These are phyloP conservation scores for Platysteira castanea DNA, from an alignment of 2,113 vertebrate species.

Conservation along the genomic window DNA sequence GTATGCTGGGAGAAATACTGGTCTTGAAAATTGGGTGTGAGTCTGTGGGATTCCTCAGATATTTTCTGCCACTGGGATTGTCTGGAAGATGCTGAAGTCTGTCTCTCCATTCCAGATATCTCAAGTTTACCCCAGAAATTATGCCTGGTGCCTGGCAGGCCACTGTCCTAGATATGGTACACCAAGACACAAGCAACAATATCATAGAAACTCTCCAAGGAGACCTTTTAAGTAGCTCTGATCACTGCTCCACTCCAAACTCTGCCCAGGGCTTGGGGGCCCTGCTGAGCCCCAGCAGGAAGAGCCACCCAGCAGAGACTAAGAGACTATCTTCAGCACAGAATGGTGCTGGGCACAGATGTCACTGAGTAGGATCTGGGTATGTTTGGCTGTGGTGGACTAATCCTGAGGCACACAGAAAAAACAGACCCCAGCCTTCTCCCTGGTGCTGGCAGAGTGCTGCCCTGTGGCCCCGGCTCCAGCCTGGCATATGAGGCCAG, in stretches of 20 bases:
- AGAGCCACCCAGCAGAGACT: not conserved
- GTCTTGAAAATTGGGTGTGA: constrained; percentile 24
- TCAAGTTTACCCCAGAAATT: not conserved
- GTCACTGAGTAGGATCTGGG: not conserved
- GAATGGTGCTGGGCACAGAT: not conserved
- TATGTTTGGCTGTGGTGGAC: not conserved
- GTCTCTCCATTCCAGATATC: not conserved
- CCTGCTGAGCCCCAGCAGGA: not conserved
- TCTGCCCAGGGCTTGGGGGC: not conserved
- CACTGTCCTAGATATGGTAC: not conserved
- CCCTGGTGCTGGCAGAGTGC: not conserved
- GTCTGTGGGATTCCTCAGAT: constrained; percentile 42
- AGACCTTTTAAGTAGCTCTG: not conserved
- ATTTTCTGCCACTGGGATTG: not conserved
- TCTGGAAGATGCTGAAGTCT: not conserved
- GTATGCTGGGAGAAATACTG: constrained; percentile 43
- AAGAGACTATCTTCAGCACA: not conserved
- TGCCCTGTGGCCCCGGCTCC: not conserved
- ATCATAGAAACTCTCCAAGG: not conserved
- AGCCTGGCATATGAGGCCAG: not conserved
- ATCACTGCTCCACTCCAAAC: not conserved
- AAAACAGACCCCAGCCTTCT: not conserved
- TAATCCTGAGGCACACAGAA: not conserved
- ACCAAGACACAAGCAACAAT: not conserved
- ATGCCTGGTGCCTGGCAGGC: not conserved